Percentiles rank a stretch among this genome's conserved stretches.
Conservation (phyloP, 2,797 vertebrate species). For the Otus scops region DNA sequence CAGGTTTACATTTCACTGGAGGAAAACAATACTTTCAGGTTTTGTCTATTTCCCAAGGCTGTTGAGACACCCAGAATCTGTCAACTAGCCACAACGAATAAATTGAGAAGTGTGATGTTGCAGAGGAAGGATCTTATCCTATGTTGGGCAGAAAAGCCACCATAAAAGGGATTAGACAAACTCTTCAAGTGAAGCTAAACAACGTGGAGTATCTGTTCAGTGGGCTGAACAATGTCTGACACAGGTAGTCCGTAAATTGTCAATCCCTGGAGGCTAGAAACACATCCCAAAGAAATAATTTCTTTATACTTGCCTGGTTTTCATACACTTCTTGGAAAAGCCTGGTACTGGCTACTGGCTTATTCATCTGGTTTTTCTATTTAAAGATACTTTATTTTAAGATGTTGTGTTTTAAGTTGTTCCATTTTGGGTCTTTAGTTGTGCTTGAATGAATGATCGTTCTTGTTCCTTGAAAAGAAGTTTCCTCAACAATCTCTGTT, state of each 20-base stretch:
- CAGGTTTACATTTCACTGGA: conserved; percentile 6
- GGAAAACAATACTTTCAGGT: neutral
- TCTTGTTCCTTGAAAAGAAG: neutral
- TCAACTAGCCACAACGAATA: neutral
- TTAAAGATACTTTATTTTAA: conserved; percentile 5
- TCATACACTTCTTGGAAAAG: neutral
- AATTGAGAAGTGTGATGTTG: neutral
- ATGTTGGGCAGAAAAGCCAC: neutral
- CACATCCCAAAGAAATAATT: neutral
- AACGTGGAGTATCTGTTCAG: neutral
- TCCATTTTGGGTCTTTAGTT: neutral
- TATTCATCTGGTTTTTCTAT: neutral
- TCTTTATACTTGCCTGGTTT: neutral
- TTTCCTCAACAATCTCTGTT: neutral
- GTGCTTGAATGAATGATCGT: neutral
- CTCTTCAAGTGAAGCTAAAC: neutral
- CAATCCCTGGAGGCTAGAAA: neutral
- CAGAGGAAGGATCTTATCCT: neutral
- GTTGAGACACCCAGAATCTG: neutral
- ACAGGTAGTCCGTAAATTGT: neutral
- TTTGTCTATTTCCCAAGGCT: neutral
- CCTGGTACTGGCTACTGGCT: neutral
- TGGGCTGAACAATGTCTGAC: neutral
- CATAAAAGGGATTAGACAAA: neutral
- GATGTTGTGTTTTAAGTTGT: neutral